These are phyloP conservation scores for Falcunculus frontatus DNA, from an alignment of 2,113 vertebrate genomes.

Conservation along the genomic window DNA sequence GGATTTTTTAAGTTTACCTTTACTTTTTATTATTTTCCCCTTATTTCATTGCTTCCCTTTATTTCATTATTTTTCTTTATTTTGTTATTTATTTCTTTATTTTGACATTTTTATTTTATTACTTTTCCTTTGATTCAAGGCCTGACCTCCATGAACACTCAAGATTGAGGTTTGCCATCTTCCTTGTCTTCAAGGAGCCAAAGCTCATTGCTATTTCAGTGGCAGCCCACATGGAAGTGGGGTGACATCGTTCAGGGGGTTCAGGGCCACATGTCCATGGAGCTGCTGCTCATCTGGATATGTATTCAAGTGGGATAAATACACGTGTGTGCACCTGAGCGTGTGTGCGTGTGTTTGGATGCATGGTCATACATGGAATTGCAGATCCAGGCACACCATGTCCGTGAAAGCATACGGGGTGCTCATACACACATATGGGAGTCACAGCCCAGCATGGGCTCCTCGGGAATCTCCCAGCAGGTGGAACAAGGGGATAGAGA, in stretches of 20 bases:
- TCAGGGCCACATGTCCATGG: not conserved
- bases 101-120: not conserved
- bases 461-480: not conserved
- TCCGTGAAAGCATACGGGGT: accelerated
- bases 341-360: accelerated
- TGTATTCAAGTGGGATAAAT: not conserved
- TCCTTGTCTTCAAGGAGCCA: not conserved
- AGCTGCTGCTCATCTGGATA: not conserved
- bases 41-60: not conserved
- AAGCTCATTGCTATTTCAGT: not conserved
- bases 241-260: accelerated
- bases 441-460: not conserved
- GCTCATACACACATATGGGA: too few relatives aligned
- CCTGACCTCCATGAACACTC: not conserved
- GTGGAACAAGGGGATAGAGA: not conserved
- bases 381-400: accelerated
- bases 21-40: not conserved
- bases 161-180: not conserved
- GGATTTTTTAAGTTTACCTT: not conserved
- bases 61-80: not conserved
- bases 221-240: not conserved
- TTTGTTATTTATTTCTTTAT: not conserved
- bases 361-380: not conserved
- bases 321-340: accelerated
- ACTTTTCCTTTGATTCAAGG: not conserved